phyloP scores from a whole-genome alignment of 2,797 vertebrate species.

The Ctenopoma kingsleyae region DNA sequence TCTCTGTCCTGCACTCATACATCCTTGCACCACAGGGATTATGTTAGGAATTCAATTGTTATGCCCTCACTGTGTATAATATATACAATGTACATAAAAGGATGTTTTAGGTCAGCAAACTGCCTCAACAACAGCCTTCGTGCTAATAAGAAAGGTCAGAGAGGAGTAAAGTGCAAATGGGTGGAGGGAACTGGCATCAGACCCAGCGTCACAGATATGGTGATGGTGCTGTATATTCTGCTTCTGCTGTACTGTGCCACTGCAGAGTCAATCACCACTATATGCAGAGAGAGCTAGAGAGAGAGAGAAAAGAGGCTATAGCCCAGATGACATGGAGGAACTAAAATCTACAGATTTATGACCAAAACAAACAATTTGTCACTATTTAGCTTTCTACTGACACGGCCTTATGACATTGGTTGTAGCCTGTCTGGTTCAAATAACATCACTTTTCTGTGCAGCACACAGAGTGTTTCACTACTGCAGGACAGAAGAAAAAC shows the following conservation, averaged over 20 bases:
- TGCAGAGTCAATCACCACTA: slow-evolving; percentile 48
- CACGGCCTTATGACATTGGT: background rate
- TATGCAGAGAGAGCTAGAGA: slow-evolving; percentile 14
- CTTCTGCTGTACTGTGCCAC: slow-evolving; percentile 43
- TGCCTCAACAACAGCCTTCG: slow-evolving; percentile 48
- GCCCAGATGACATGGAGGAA: slow-evolving; percentile 13
- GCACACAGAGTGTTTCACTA: background rate
- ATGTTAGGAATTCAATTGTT: slow-evolving; percentile 4
- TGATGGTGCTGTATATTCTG: slow-evolving; percentile 58
- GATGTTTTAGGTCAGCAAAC: slow-evolving; percentile 63
- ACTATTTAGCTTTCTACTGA: background rate
- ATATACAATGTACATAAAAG: slow-evolving; percentile 46
- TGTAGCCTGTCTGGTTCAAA: background rate
- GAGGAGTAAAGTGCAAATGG: slow-evolving; percentile 43
- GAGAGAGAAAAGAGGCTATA: background rate
- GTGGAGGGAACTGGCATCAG: slow-evolving; percentile 51
- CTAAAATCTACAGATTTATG: background rate
- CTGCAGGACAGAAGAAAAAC: background rate
- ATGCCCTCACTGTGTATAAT: slow-evolving; percentile 38
- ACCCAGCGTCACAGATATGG: slow-evolving; percentile 58
- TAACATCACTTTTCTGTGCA: background rate
- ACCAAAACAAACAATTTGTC: background rate
- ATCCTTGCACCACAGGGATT: slow-evolving; percentile 42
- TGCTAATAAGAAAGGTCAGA: slow-evolving; percentile 72
- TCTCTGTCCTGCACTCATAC: background rate